phyloP scores from a whole-genome alignment of 2,888 invertebrate genomes.

The Thysanoteuthis rhombus region DNA sequence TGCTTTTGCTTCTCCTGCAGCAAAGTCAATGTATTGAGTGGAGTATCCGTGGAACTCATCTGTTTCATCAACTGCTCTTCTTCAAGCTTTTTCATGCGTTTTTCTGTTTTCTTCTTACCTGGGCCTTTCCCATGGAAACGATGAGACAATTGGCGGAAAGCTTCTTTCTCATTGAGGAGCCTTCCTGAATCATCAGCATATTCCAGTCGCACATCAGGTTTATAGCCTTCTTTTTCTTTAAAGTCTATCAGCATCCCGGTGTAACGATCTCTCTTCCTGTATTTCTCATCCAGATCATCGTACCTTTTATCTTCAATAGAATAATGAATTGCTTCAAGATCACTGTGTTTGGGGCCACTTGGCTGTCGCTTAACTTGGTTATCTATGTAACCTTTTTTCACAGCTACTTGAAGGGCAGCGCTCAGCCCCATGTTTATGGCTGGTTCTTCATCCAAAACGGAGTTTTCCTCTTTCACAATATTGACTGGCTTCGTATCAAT shows the following conservation, averaged over 20 bases:
- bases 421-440: constrained; percentile 88
- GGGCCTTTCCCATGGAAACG: constrained; percentile 99
- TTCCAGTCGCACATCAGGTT: constrained; percentile 93
- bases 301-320: constrained; percentile 67
- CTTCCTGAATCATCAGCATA: constrained; percentile 97
- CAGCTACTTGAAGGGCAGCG: constrained; percentile 87
- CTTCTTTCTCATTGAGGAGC: constrained; percentile 91
- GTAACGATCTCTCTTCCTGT: constrained; percentile 62
- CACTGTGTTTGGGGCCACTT: constrained; percentile 73
- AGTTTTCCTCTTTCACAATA: constrained; percentile 66
- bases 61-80: constrained; percentile 96
- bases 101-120: constrained; percentile 97
- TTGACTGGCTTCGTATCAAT: constrained; percentile 70
- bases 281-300: constrained; percentile 68
- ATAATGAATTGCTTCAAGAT: constrained; percentile 63
- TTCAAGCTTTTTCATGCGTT: constrained; percentile 90
- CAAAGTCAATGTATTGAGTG: constrained; percentile 92
- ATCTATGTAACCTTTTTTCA: constrained; percentile 93
- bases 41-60: constrained; percentile 98
- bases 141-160: constrained; percentile 91
- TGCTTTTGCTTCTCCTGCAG: constrained; percentile 94
- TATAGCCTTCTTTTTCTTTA: constrained; percentile 88
- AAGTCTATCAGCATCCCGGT: constrained; percentile 88
- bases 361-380: constrained; percentile 81
- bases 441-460: constrained; percentile 90